Evolutionary conservation across 2,113 vertebrate genomes (phyloP), one percentile per base, ranked within the genome.

Genomic region (Corythornis madagascariensis): DNA sequence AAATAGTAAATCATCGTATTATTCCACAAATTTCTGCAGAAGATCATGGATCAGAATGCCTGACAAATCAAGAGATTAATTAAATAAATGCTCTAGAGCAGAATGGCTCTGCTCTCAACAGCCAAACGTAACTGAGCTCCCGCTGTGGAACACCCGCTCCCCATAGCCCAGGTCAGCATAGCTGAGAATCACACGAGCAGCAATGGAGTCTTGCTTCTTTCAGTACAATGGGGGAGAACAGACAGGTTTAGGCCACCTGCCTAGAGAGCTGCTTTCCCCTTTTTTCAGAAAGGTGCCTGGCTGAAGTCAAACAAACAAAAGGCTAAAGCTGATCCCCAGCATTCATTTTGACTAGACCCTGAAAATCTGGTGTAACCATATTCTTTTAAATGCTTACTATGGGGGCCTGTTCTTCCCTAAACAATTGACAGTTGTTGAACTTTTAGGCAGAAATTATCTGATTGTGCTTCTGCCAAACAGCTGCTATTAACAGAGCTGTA

Each of bases 21-120:
- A 59, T 84, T 93, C 86, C 60, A 76, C 35, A 28, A 7, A n/a
- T 90, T 90, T 89, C 75, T 83, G 71, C 43, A 83, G 63, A 53
- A 83, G 66, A 43, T 2, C 1, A 50, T 50, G 28, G 22, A 38
- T 48, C 25, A 53, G 15, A 16, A 6, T 7, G 28, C 12, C 48
- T 88, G 59, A 9, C 74, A 75, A 82, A 50, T 42, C 35, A 48
- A 85, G 63, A 72, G 43, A 65, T 64, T 72, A 73, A 73, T 57
- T 56, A 73, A 88, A 65, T 19, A 87, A 87, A 50, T 43, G 31
- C 12, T 66, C 7, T 73, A 48, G 26, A 87, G 38, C 28, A 65
- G 55, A 66, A 72, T 31, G 11, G 19, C 42, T 92, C 40, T 63
- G 40, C 21, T 47, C 3, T 24, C 4, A 6, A 48, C 11, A 61